Base-by-base conservation (phyloP, 2,113 vertebrate genomes). In the Pangasianodon hypophthalmus region DNA sequence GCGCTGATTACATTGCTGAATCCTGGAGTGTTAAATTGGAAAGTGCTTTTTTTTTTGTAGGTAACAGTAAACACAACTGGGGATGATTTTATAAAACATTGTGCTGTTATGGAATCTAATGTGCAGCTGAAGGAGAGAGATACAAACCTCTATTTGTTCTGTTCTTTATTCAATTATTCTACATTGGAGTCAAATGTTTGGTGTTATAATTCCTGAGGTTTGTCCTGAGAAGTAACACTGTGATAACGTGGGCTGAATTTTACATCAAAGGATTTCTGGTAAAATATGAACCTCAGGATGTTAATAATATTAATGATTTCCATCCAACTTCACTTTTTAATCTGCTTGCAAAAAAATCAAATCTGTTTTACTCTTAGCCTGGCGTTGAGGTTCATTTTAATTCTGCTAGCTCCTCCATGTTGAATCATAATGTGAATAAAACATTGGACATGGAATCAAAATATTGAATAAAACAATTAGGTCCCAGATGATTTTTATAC, bases 1-100 rank as follows among this genome's bases (percentile, higher is more conserved):
- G 19, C 91, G 52, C 48, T 90, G 93, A 95, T 94, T 95, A 93
- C 92, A 94, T 95, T 95, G 91, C 32, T 29, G 46, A 69, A 83
- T 67, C 79, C 79, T 69, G 48, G 60, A 79, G 87, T 50, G 24
- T 83, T 88, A 37, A 88, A 82, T 83, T 88, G 79, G 62, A 69
- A 71, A 83, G 87, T 82, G 87, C 52, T 73, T 54, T 75, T 73
- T 48, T 62, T 58, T 77, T 46, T 16, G 48, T 6, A 32, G 29
- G 9, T 41, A 50, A 67, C 79, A 29, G 62, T 81, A 64, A 88
- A 88, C 62, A 71, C 13, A 32, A 88, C 77, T 50, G 18, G 19
- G n/a, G 79, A 69, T 26, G 60, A 67, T 83, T 88, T 88, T 52
- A 62, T 88, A 37, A 62, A 82, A 52, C 44, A 8, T 24, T 37